These are phyloP conservation scores for Calidris pygmaea DNA, from an alignment of 2,113 vertebrate genomes.

Conservation along the genomic window DNA sequence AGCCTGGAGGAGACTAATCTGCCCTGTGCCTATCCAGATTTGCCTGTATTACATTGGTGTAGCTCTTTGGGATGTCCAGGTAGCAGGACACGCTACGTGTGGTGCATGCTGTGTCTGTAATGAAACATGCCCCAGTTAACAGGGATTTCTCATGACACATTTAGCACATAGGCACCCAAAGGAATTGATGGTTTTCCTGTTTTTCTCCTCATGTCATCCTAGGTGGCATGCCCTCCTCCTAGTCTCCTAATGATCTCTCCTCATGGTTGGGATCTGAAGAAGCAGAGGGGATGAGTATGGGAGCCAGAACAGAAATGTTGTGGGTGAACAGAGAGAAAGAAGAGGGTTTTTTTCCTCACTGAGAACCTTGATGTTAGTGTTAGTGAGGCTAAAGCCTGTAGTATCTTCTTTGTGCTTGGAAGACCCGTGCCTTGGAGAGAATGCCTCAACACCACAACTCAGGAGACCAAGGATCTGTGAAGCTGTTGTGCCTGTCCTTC, in stretches of 20 bases:
- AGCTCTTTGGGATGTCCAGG: neutral
- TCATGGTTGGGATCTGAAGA: neutral
- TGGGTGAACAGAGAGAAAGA: neutral
- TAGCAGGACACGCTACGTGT: rapidly evolving
- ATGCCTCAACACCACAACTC: neutral
- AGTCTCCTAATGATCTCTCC: rapidly evolving
- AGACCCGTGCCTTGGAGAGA: neutral
- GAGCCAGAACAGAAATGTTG: neutral
- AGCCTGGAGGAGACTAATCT: neutral
- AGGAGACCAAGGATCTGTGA: neutral
- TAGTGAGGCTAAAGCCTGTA: neutral
- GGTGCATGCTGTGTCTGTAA: neutral
- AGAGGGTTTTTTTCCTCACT: neutral
- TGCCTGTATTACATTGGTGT: neutral
- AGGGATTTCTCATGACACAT: neutral
- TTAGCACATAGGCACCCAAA: neutral
- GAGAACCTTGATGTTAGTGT: neutral
- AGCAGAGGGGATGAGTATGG: neutral
- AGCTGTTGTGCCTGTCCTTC: neutral
- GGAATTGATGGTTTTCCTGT: neutral
- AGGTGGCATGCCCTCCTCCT: neutral
- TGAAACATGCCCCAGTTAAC: neutral
- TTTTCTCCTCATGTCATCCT: neutral
- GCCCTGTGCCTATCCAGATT: neutral
- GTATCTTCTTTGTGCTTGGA: neutral